phyloP scores from a whole-genome alignment of 2,797 vertebrate species.

The Chloroceryle inda region DNA sequence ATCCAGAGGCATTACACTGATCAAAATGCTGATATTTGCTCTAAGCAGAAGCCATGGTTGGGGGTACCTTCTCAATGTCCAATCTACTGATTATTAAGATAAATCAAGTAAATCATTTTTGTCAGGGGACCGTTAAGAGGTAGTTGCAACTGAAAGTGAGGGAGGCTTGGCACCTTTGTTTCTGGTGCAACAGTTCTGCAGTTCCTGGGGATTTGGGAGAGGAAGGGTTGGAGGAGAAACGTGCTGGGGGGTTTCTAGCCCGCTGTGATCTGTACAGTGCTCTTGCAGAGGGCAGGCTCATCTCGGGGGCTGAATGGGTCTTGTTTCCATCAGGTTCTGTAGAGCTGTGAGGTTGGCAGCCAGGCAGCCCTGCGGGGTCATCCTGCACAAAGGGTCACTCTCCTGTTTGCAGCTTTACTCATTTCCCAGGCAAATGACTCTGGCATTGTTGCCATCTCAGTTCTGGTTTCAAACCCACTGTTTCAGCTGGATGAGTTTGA shows the following conservation, averaged over 20 bases:
- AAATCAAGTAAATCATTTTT: neutral
- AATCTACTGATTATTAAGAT: neutral
- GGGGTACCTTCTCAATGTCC: neutral
- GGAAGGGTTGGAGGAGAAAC: neutral
- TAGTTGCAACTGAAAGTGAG: neutral
- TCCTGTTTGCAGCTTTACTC: neutral
- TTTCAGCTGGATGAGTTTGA: neutral
- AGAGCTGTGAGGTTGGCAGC: neutral
- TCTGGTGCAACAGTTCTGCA: neutral
- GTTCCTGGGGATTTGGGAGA: neutral
- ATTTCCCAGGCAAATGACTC: neutral
- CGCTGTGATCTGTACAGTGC: accelerated
- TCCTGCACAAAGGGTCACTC: neutral
- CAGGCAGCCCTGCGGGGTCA: neutral
- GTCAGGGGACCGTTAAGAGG: neutral
- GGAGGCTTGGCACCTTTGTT: accelerated
- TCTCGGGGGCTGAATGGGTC: neutral
- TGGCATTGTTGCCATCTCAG: neutral
- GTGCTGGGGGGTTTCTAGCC: neutral
- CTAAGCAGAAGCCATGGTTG: neutral
- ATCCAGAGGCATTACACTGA: neutral
- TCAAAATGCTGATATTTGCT: neutral
- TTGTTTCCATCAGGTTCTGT: neutral
- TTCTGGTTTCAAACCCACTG: neutral
- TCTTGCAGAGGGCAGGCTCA: neutral